Percentiles rank a stretch among this genome's conserved stretches.
These are phyloP conservation scores for Glyptemys insculpta DNA, from an alignment of 2,797 vertebrate genomes.

Conservation along the genomic window DNA sequence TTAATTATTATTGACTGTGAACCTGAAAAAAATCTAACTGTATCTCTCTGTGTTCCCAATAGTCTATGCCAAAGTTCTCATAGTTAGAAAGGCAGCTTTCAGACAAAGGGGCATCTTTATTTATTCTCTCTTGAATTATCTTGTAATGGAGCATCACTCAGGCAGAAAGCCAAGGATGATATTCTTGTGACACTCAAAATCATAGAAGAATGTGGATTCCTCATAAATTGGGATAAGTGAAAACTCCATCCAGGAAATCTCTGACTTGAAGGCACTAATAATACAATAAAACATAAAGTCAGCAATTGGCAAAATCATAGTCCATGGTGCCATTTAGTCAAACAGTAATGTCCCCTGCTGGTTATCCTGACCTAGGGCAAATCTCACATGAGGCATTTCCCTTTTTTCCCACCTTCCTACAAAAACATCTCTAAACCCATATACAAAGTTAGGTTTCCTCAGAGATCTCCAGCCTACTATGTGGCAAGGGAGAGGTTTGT, in stretches of 20 bases:
- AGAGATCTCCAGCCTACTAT: background rate
- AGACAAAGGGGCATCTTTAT: background rate
- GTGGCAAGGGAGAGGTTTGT: background rate
- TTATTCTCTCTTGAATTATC: constrained; percentile 26
- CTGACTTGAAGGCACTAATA: constrained; percentile 32
- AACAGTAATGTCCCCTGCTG: too few species aligned
- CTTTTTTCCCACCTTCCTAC: background rate
- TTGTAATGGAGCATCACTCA: background rate
- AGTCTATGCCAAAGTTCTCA: background rate
- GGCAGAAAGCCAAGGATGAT: constrained; percentile 10
- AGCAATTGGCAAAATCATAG: constrained; percentile 37
- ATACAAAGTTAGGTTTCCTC: background rate
- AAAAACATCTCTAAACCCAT: background rate
- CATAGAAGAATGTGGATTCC: constrained; percentile 11
- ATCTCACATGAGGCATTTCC: background rate
- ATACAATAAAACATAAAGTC: constrained; percentile 11
- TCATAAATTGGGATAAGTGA: constrained; percentile 13
- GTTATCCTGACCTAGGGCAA: background rate
- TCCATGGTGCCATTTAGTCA: constrained; percentile 21
- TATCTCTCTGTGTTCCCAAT: background rate
- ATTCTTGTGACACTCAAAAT: constrained; percentile 19
- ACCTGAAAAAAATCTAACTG: background rate
- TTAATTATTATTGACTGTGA: background rate
- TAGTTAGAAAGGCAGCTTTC: constrained; percentile 1
- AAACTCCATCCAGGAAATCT: constrained; percentile 49